Base-by-base conservation (phyloP, 2,797 vertebrate species). In the Percopsis omiscomaycus region DNA sequence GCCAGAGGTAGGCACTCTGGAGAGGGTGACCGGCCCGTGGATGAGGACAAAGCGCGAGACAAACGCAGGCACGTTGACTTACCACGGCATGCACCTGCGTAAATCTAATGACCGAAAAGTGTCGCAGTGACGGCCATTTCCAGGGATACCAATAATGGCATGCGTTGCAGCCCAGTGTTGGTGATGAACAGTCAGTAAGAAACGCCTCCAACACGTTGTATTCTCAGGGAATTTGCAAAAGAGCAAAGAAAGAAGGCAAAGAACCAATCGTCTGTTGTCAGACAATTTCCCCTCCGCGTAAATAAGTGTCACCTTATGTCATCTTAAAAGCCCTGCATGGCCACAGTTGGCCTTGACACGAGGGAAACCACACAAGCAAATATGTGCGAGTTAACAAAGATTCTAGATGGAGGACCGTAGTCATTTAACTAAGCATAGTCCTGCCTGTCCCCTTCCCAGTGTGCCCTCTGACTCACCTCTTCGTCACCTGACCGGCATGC, bases 391-490 rank as follows among this genome's bases (percentile, higher is more conserved):
- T 49, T n/a, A 49, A 14, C 13, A 49, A 49, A 60, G 3, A 62
- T 22, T 59, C 47, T 37, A n/a, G 70, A 75, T 37, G 49, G 46
- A 58, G 55, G 55, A 16, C 70, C 32, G 64, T 66, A 71, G 47
- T 61, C 67, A 57, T 67, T 83, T 66, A 52, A 62, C 42, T 60
- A 66, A 76, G 69, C 69, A 66, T 59, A 74, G 61, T 11, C 30
- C 61, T 55, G 51, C 74, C 58, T 72, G 55, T 50, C 55, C 75
- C 78, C 63, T 68, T 70, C 61, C 61, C 10, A 73, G 48, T 14
- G 68, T 85, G 73, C 89, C 87, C 86, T 86, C 88, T 67, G 85
- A 81, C 86, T 91, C 88, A 91, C 88, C 88, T 90, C 84, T 71
- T 70, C 82, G 89, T 88, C 88, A 89, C 88, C 88, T 73, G 80